Percentiles rank a stretch among this genome's conserved stretches.
Conservation (phyloP, 2,797 vertebrate genomes). For the Hylomyscus alleni region DNA sequence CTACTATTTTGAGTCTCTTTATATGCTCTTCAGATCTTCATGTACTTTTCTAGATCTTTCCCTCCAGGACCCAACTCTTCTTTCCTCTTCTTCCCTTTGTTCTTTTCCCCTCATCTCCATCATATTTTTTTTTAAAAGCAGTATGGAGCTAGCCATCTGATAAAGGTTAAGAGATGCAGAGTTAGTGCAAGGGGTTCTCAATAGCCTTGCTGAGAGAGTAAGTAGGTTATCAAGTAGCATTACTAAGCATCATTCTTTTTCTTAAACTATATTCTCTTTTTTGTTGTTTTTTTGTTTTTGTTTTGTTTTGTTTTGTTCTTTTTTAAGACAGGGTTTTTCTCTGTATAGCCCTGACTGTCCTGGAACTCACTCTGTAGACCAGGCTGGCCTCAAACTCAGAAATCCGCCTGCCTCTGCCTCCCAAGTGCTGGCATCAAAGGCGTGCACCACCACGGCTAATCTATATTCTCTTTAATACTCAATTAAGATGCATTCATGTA, state of each 20-base stretch:
- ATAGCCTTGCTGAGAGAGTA: background rate
- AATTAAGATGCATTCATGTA: background rate
- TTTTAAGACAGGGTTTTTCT: no score
- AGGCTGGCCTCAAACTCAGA: no score
- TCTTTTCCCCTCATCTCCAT: background rate
- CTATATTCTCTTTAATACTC: background rate
- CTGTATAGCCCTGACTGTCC: no score
- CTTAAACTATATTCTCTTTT: background rate
- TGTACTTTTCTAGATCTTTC: background rate
- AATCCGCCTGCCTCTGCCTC: no score
- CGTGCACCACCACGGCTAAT: no score
- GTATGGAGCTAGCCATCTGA: background rate
- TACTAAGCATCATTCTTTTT: background rate
- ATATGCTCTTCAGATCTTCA: background rate
- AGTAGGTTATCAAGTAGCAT: background rate
- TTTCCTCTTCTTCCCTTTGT: no score
- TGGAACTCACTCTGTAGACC: no score
- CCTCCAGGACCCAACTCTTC: background rate
- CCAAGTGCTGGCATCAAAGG: no score
- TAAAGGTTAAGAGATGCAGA: background rate
- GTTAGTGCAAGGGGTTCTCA: background rate
- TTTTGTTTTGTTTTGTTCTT: no score
- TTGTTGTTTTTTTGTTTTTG: no score
- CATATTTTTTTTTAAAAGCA: background rate
- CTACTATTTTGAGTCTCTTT: fast-evolving